These are phyloP conservation scores for Carposina sasakii DNA, from an alignment of 1,140 invertebrate species.

Conservation along the genomic window DNA sequence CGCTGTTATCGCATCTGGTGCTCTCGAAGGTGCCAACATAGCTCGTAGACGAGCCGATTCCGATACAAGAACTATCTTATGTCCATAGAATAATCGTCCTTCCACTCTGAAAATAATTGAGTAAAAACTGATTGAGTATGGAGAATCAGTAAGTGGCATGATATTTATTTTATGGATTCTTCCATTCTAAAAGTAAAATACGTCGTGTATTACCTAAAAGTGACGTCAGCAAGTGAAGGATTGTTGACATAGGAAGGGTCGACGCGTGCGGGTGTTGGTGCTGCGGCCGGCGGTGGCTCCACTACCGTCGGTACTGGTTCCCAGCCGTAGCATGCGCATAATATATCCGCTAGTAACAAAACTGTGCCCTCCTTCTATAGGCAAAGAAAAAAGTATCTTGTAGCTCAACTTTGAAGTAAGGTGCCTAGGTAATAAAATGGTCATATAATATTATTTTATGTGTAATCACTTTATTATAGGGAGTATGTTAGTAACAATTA, in stretches of 20 bases:
- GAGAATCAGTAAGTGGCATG: no score
- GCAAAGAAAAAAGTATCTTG: no score
- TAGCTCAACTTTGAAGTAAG: no score
- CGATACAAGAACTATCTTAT: conserved; percentile 94
- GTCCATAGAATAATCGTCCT: conserved; percentile 93
- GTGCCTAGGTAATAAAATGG: no score
- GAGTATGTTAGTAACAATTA: no score
- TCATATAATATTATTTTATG: no score
- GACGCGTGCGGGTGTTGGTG: conserved; percentile 81
- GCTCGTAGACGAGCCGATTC: conserved; percentile 89
- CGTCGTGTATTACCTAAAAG: conserved; percentile 78
- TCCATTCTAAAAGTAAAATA: no score
- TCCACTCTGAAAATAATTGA: conserved; percentile 84
- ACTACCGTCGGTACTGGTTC: conserved; percentile 86
- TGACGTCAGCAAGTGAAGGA: conserved; percentile 91
- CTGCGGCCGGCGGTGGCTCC: conserved; percentile 78
- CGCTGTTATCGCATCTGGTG: conserved; percentile 42
- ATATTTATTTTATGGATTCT: no score
- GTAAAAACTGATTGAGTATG: no score
- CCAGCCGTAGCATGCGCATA: conserved; percentile 91
- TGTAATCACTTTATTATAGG: no score
- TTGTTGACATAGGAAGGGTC: conserved; percentile 95
- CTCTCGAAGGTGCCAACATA: conserved; percentile 79
- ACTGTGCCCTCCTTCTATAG: conserved; percentile 90
- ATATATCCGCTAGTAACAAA: conserved; percentile 88